Base-by-base conservation (phyloP, 2,113 vertebrate genomes). In the Nothobranchius kuhntae region DNA sequence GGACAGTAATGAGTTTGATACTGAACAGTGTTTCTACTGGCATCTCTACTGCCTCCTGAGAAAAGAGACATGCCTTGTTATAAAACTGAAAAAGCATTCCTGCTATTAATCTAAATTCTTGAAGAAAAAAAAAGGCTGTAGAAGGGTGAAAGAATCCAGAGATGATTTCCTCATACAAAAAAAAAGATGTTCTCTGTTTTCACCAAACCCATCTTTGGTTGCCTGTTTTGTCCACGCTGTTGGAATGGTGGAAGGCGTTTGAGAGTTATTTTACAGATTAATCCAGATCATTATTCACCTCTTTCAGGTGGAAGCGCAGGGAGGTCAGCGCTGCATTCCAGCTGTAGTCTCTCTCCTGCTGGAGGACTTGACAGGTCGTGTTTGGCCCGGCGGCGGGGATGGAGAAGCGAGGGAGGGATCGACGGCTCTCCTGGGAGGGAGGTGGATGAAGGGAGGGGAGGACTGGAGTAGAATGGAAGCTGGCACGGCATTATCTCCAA, bases 401-500 rank as follows among this genome's bases (percentile, higher is more conserved):
- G 91, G 88, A 93, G 94, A 94, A 95, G 91, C 85, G 84, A 89
- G 44, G 86, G 86, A 36, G 53, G 7, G 26, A 89, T 84, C 73
- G 75, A 83, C 86, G 54, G 84, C 72, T 82, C 86, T 90, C 87
- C 78, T 75, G 87, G 84, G 87, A 83, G 82, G 88, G 92, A 86
- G 93, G 93, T 89, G 92, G 89, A 91, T 21, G 38, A 7, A 93
- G 92, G 89, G 80, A 93, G 92, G 94, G 89, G 86, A 87, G 90
- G 93, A 95, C 93, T 93, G 93, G 91, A 94, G 95, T 93, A 94
- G 94, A 96, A 95, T 88, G 93, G 95, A 94, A 96, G 93, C 95
- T 98, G 95, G 96, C 96, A 96, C 93, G 79, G 91, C 93, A 95
- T 96, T 98, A 98, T 97, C 95, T 96, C 85, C 94, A 96, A 94